phyloP scores from a whole-genome alignment of 2,797 vertebrate species.

The Sarcophilus harrisii region DNA sequence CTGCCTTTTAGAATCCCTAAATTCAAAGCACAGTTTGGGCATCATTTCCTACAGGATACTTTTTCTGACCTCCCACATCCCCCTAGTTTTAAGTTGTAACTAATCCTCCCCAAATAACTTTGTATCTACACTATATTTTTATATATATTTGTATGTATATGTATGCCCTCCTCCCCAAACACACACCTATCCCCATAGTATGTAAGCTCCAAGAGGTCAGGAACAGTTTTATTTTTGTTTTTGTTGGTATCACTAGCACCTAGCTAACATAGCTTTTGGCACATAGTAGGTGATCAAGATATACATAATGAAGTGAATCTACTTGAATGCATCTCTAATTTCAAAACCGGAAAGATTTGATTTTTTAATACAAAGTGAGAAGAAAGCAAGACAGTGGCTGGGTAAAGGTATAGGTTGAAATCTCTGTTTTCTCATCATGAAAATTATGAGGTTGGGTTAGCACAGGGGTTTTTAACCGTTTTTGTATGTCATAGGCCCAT shows the following conservation, averaged over 20 bases:
- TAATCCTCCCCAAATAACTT: neutral
- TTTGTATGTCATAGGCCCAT: neutral
- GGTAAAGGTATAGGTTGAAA: neutral
- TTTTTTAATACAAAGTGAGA: neutral
- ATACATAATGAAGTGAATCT: neutral
- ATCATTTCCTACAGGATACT: slow-evolving; percentile 27
- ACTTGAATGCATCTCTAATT: neutral
- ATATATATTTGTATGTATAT: neutral
- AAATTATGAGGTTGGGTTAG: neutral
- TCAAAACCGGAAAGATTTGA: neutral
- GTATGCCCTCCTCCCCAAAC: neutral
- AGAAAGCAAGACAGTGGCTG: neutral
- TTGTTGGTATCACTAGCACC: neutral
- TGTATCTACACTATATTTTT: neutral
- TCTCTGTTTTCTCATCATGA: neutral
- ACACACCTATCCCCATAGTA: neutral
- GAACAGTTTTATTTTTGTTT: neutral
- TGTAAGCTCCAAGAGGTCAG: neutral
- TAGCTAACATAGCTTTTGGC: neutral
- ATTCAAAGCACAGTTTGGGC: neutral
- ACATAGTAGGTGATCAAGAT: neutral
- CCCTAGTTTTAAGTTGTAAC: neutral
- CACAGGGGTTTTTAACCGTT: neutral
- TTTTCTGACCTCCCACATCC: neutral
- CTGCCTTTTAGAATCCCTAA: slow-evolving; percentile 9